A percentile compares a stretch with the other conserved stretches of the same genome.
These are phyloP conservation scores for Myotis planiceps DNA, from an alignment of 2,797 vertebrate genomes.

Conservation along the genomic window DNA sequence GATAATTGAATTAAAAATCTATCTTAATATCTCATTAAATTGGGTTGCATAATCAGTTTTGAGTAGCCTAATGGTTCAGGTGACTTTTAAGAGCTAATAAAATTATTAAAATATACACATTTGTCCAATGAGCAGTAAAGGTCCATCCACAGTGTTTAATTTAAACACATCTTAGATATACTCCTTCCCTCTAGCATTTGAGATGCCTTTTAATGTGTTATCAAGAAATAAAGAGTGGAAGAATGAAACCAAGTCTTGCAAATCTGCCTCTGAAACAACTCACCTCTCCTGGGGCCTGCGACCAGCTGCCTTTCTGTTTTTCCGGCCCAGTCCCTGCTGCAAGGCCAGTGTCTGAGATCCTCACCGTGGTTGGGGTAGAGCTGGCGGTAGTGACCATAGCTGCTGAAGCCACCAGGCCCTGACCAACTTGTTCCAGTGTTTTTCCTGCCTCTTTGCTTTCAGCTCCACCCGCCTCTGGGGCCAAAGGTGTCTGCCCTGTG, in stretches of 20 bases:
- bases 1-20: constrained; percentile 47
- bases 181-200: constrained; percentile 22
- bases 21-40: constrained; percentile 63
- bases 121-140: constrained; percentile 52
- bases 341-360: constrained; percentile 90
- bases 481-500: constrained; percentile 81
- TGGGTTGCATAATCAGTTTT: constrained; percentile 54
- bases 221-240: constrained; percentile 52
- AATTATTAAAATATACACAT: constrained; percentile 62
- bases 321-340: constrained; percentile 89
- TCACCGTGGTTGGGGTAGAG: constrained; percentile 90
- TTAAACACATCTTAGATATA: constrained; percentile 45
- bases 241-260: constrained; percentile 43
- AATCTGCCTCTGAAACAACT: constrained; percentile 79
- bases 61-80: constrained; percentile 51
- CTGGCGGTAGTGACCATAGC: constrained; percentile 90
- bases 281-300: constrained; percentile 91
- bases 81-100: constrained; percentile 58
- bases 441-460: constrained; percentile 87
- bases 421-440: constrained; percentile 88
- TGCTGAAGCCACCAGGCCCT: constrained; percentile 85
- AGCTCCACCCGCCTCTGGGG: constrained; percentile 80
- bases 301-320: constrained; percentile 89
- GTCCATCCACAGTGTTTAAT: constrained; percentile 12
- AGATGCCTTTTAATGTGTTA: constrained; percentile 41